Percentiles rank a stretch among this genome's conserved stretches.
Conservation (phyloP, 2,797 vertebrate genomes). For the Cryptoprocta ferox region DNA sequence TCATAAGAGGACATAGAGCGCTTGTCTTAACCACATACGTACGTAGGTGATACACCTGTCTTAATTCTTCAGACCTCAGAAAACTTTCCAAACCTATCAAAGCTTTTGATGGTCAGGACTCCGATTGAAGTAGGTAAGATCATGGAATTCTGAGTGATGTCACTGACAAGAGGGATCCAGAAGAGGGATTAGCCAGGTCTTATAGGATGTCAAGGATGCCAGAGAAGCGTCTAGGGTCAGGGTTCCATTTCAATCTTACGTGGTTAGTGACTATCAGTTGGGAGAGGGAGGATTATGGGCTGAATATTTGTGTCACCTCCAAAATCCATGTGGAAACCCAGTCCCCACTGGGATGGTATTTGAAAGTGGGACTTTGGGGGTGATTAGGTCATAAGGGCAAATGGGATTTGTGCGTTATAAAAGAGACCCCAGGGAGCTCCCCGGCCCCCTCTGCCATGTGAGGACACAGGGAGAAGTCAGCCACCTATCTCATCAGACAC, state of each 20-base stretch:
- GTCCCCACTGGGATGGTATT: background rate
- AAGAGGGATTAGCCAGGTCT: background rate
- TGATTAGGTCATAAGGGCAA: background rate
- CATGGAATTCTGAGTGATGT: background rate
- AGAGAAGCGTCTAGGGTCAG: background rate
- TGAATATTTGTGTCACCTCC: background rate
- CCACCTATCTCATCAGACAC: background rate
- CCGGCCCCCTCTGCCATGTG: background rate
- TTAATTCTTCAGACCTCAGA: background rate
- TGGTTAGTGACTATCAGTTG: background rate
- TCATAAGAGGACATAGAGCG: background rate
- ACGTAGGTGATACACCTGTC: background rate
- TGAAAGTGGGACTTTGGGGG: background rate
- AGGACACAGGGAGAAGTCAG: background rate
- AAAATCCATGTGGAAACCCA: background rate
- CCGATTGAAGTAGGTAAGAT: background rate
- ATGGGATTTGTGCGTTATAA: too few species aligned
- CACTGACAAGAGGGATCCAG: background rate
- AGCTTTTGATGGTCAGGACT: background rate
- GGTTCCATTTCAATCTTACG: background rate
- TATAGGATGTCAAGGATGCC: accelerated
- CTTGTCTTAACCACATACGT: too few species aligned
- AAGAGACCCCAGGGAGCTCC: background rate
- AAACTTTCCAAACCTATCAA: background rate
- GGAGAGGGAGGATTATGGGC: background rate